phyloP scores from a whole-genome alignment of 2,888 invertebrate species.

The Beris chalybata region DNA sequence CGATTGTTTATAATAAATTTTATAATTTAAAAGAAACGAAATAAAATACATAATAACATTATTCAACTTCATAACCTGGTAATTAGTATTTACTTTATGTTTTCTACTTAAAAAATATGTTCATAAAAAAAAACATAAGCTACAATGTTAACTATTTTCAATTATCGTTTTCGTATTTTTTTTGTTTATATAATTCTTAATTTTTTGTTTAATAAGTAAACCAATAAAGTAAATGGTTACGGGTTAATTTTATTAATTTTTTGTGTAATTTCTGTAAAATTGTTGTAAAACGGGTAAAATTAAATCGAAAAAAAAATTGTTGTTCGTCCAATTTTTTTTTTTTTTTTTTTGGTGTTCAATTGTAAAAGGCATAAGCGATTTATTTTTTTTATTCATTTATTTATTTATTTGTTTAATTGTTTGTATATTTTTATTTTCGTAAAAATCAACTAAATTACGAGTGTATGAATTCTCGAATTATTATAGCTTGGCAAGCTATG shows the following conservation, averaged over 20 bases:
- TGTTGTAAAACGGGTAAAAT: slow-evolving; percentile 1
- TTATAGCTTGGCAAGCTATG: not conserved
- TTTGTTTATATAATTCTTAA: too few species aligned
- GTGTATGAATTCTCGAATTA: not conserved
- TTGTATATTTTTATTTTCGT: slow-evolving; percentile 7
- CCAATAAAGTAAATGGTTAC: too few species aligned
- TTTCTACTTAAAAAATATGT: not conserved
- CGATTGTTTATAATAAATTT: too few species aligned
- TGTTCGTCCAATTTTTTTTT: not conserved
- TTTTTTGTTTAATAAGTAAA: too few species aligned
- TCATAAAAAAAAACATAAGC: not conserved
- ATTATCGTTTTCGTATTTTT: not conserved
- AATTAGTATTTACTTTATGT: not conserved
- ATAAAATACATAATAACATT: too few species aligned
- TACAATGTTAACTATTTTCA: slow-evolving; percentile 2
- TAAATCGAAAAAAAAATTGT: not conserved
- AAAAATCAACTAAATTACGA: too few species aligned
- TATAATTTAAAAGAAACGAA: too few species aligned
- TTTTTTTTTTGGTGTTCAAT: not conserved
- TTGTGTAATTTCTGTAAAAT: not conserved
- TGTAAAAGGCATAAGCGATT: not conserved
- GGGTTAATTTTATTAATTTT: not conserved
- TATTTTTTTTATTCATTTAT: too few species aligned
- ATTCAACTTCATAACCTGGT: slow-evolving; percentile 15
- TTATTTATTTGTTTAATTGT: not conserved